Base-by-base conservation (phyloP, 2,797 vertebrate species). In the Zenarchopterus dispar region DNA sequence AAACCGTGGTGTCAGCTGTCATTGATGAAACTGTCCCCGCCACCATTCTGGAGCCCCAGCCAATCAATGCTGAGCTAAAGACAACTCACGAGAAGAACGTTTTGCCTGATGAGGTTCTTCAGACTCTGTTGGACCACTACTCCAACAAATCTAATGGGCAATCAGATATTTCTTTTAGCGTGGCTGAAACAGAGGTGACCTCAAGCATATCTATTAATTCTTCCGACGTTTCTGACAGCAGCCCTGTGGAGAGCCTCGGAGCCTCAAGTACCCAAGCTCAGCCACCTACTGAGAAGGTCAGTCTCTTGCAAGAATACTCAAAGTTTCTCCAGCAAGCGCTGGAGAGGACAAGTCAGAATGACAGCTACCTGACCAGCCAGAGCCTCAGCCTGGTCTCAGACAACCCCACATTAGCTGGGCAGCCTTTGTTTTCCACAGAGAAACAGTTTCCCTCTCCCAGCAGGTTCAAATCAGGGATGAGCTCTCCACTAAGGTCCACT, bases 321-420 rank as follows among this genome's bases (percentile, higher is more conserved):
- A 99, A 99, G 90, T 99, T 98, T 86, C 93, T 99, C 70, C 98
- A 99, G 75, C 98, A 99, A 93, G 98, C 98, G 15, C 92, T 99
- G 91, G 98, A 99, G 91, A 95, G 98, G 93, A 99, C 97, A 92
- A 99, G 98, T 93, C 97, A 99, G 94, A 99, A 99, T 62, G 98
- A 99, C 93, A 96, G 95, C 91, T 99, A 98, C 94, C 95, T 99
- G 89, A 99, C 95, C 87, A 98, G 94, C 92, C 94, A 96, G 56
- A 97, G 96, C 94, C 96, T 99, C 93, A 96, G 96, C 84, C 93
- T 98, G 94, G 95, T 97, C 83, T 96, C 95, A 6, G 98, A 99
- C 89, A 96, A 93, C 92, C 95, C 95, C 84, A 95, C 94, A 67
- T 94, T 98, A 77, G 92, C 96, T 15, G 95, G 94, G 56, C 96